A percentile compares a stretch with the other conserved stretches of the same genome.
phyloP scores from a whole-genome alignment of 2,797 vertebrate genomes.

The Pipistrellus pygmaeus region DNA sequence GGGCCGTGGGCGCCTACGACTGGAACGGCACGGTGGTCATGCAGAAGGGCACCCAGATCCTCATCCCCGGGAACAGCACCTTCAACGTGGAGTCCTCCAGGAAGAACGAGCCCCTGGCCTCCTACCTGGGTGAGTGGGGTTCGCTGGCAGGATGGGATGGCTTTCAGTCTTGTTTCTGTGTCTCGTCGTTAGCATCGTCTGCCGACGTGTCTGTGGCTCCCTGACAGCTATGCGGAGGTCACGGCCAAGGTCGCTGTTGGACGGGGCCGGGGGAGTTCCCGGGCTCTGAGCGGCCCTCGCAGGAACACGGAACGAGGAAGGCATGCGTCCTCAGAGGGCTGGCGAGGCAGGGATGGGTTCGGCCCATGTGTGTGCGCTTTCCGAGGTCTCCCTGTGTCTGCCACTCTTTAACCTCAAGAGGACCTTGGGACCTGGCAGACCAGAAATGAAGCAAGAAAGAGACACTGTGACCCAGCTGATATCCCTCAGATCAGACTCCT shows the following conservation, averaged over 20 bases:
- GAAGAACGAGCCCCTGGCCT: slow-evolving; percentile 93
- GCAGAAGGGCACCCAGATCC: slow-evolving; percentile 85
- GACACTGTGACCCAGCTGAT: neutral
- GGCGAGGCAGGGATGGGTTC: neutral
- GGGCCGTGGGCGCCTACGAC: slow-evolving; percentile 97
- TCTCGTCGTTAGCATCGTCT: neutral
- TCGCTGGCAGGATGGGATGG: neutral
- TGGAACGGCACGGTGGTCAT: slow-evolving; percentile 98
- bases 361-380: rapidly evolving
- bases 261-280: neutral
- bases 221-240: neutral
- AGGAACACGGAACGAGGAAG: neutral
- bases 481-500: neutral
- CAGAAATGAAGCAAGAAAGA: neutral
- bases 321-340: neutral
- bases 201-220: neutral
- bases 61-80: slow-evolving; percentile 88
- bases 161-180: neutral
- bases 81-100: slow-evolving; percentile 89
- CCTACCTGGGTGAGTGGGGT: slow-evolving; percentile 93
- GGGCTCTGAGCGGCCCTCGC: neutral
- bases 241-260: neutral
- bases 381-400: neutral
- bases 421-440: neutral
- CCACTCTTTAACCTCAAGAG: neutral